Base-by-base conservation (phyloP, 2,888 invertebrate species). In the Anaspis maculata region DNA sequence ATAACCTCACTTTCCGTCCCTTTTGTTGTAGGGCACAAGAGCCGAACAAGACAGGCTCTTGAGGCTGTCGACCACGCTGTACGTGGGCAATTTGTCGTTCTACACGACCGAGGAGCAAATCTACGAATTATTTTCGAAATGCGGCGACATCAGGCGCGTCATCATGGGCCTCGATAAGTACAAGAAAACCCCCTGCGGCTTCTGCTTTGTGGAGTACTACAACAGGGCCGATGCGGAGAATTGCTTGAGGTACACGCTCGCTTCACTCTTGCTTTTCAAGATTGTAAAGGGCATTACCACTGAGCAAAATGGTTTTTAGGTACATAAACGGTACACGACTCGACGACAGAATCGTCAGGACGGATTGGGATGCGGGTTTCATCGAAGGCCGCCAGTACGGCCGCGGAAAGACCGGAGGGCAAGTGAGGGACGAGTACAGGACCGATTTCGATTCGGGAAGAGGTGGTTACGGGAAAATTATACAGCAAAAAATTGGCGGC, bases 291-390 rank as follows among this genome's bases (percentile, higher is more conserved):
- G 19, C 5, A 19, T 19, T 19, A 19, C 24, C n/a, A n/a, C n/a
- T n/a, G n/a, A n/a, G n/a, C 25, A 25, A 19, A 19, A 19, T 19
- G 5, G 66, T 15, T n/a, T n/a, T 52, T n/a, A 80, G 94, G 48
- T 98, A 89, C 61, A 76, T 98, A 19, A 97, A 97, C 70, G 95
- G 95, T 1, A 97, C 97, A 1, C 73, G 95, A 48, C 69, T 98
- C 30, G 98, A 98, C 66, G 98, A 98, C 61, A 76, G 98, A 57
- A 86, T 96, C 42, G 89, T 99, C 26, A 76, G 98, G 54, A 91
- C 94, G 34, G 98, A 99, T 66, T 98, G 96, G 96, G 98, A 98
- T 68, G 96, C 96, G 16, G 98, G 98, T 2, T 99, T 98, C 66
- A 77, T 89, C 42, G 98, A 99, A 70, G 98, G 98, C 2, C 73